Conservation (phyloP, 2,113 vertebrate species). For the Lycaon pictus region DNA sequence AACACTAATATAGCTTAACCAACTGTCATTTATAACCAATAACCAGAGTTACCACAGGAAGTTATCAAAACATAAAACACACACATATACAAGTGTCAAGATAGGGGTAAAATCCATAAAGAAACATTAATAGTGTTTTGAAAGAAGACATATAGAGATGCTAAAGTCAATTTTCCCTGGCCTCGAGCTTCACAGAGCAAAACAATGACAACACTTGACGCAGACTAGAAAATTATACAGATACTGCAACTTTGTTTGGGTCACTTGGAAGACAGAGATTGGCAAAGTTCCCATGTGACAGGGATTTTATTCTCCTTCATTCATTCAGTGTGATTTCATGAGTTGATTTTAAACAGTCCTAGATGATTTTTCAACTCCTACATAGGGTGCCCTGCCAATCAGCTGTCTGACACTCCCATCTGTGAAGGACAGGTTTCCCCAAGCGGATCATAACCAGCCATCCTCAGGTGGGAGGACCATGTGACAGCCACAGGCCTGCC, state of each 20-base stretch:
- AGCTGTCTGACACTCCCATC: background rate
- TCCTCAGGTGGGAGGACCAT: background rate
- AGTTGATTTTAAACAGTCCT: conserved; percentile 41
- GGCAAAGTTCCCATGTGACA: background rate
- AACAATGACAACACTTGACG: background rate
- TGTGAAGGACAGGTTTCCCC: background rate
- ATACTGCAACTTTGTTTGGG: background rate
- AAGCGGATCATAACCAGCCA: background rate
- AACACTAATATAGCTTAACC: background rate
- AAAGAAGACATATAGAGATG: background rate
- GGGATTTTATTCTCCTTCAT: background rate
- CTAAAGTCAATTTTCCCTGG: background rate
- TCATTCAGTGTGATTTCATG: background rate
- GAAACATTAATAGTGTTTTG: background rate
- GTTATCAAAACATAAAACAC: background rate
- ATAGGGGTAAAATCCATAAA: background rate
- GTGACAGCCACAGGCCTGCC: background rate
- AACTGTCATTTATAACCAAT: conserved; percentile 45
- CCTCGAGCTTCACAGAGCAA: background rate
- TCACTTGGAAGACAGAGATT: conserved; percentile 11
- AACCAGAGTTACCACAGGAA: background rate
- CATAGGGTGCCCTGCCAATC: background rate
- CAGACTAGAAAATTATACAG: background rate
- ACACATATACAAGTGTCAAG: background rate
- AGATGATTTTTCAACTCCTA: conserved; percentile 10